Base-by-base conservation (phyloP, 2,888 invertebrate species). In the Hyles lineata region DNA sequence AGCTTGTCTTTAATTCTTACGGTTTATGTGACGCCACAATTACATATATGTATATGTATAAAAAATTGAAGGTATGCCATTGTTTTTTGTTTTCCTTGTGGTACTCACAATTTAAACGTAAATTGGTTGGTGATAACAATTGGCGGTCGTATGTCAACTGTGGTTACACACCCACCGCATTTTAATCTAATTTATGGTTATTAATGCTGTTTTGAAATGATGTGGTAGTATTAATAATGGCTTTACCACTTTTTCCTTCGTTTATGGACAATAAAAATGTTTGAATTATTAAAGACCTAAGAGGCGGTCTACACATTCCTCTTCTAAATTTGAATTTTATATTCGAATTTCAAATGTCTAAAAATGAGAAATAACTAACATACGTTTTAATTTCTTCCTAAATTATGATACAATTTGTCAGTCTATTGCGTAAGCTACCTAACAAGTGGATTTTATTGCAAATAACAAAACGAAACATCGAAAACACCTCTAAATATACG, bases 1-100 rank as follows among this genome's bases (percentile, higher is more conserved):
- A n/a, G n/a, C n/a, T n/a, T n/a, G n/a, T n/a, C n/a, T 58, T 55
- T 29, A 70, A n/a, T 21, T 70, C 29, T 58, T 58, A 32, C 70
- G 70, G 70, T 70, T 70, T 58, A 70, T 70, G 19, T 70, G 70
- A 58, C 58, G 21, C 19, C 11, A 55, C 21, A 2, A 70, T 58
- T 55, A 23, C 50, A 19, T 2, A 50, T 23, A 52, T 50, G 23
- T n/a, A 29, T 32, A 19, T 32, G 55, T 50, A 50, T 50, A 21
- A 63, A 43, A 21, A 5, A 19, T 43, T n/a, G 3, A 55, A 8
- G 19, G 19, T 17, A 55, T n/a, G n/a, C 55, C 55, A 6, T 55
- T 55, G 55, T n/a, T 55, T 55, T 55, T 55, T 5, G 55, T n/a
- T 55, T 55, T 55, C n/a, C 55, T 17, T 55, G 17, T 55, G 1